These are phyloP conservation scores for Galeopterus variegatus DNA, from an alignment of 2,113 vertebrate species.

Conservation along the genomic window DNA sequence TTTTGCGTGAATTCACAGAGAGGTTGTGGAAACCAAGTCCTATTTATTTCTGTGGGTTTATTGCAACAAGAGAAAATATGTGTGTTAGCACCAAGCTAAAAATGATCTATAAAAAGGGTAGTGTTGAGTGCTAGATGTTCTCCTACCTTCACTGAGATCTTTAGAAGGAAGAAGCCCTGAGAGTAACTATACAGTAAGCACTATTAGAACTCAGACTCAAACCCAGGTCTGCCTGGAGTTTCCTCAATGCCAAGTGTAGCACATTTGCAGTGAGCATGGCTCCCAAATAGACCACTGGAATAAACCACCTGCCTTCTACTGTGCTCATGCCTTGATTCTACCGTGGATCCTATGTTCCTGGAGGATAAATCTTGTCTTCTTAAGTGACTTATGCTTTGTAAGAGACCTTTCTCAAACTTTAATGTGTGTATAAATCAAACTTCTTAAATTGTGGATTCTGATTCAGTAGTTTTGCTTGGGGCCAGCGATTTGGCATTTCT, in stretches of 20 bases:
- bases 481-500: neutral
- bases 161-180: neutral
- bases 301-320: neutral
- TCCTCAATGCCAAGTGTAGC: neutral
- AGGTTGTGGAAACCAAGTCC: neutral
- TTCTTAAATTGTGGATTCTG: neutral
- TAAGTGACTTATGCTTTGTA: neutral
- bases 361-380: neutral
- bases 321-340: neutral
- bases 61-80: neutral
- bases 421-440: neutral
- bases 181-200: neutral
- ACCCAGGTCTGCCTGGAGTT: neutral
- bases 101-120: constrained; percentile 22
- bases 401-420: neutral
- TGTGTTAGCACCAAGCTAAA: neutral
- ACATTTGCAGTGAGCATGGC: neutral
- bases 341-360: neutral
- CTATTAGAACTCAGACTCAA: neutral
- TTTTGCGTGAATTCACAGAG: neutral
- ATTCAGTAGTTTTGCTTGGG: neutral
- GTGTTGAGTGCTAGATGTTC: neutral
- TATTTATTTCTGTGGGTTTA: constrained; percentile 38
- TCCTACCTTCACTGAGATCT: neutral
- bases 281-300: neutral